These are phyloP conservation scores for Kryptolebias marmoratus DNA, from an alignment of 2,113 vertebrate genomes.

Conservation along the genomic window DNA sequence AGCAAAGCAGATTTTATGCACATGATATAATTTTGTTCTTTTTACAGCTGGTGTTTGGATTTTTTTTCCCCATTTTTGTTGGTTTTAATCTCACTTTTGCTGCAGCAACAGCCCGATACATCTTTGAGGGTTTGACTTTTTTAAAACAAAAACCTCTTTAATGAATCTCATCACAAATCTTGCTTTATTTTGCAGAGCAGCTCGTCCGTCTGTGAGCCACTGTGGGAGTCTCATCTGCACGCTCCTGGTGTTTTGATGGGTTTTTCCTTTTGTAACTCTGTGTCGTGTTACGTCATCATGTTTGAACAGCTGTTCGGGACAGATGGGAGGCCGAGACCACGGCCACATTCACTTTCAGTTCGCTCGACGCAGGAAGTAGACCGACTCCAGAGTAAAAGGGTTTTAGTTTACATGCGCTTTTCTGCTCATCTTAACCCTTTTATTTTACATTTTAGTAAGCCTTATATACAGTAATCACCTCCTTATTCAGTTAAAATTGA, in stretches of 20 bases:
- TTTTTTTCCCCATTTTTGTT: background rate
- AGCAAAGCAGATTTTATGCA: background rate
- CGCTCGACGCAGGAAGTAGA: constrained; percentile 34
- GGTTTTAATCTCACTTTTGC: background rate
- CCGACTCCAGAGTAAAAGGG: constrained; percentile 19
- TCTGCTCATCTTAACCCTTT: too few relatives aligned
- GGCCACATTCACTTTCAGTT: constrained; percentile 43
- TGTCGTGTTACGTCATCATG: constrained; percentile 46
- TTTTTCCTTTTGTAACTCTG: constrained; percentile 35
- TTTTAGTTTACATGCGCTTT: background rate
- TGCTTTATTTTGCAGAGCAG: constrained; percentile 7
- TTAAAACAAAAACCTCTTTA: background rate
- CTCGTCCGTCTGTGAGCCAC: constrained; percentile 9
- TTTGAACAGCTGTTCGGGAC: constrained; percentile 72
- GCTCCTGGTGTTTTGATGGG: constrained; percentile 26
- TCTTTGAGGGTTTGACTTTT: background rate
- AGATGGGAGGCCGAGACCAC: constrained; percentile 33
- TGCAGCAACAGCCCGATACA: too few relatives aligned
- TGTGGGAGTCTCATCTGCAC: constrained; percentile 9
- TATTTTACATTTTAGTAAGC: too few relatives aligned
- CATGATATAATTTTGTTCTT: background rate
- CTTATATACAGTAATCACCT: too few relatives aligned
- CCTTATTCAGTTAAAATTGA: too few relatives aligned
- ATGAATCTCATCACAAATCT: background rate
- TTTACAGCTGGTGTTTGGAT: background rate